Base-by-base conservation (phyloP, 2,888 invertebrate genomes). In the Diogma glabrata region DNA sequence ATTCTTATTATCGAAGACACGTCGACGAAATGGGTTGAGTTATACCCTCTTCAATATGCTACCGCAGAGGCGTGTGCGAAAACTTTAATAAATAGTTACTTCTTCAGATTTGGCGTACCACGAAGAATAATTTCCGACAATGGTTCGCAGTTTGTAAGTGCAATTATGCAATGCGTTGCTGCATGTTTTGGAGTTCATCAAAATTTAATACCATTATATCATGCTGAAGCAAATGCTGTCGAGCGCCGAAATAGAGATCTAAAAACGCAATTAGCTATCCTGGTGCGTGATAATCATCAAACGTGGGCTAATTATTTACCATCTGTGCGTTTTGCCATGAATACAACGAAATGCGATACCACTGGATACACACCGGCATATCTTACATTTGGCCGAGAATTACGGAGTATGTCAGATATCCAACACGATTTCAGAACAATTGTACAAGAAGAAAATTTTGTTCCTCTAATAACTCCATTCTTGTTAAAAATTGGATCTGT, bases 281-380 rank as follows among this genome's bases (percentile, higher is more conserved):
- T 61, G 3, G 59, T 61, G 0, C 56, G 57, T 1, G 55, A 59
- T 4, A 30, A 63, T 8, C 66, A 66, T 49, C 14, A 38, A 1
- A 26, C n/a, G 2, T 69, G 65, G 65, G 26, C 55, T 3, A 57
- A 60, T 1, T 55, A 61, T 3, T 50, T 70, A 2, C 58, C 65
- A 1, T 50, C 57, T 2, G 63, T 68, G 1, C 53, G 67, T 0
- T 70, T 68, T 50, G 64, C 66, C 0, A 64, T 68, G 60, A 70
- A 69, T 40, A 61, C 64, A 0, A 58, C 60, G 1, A 40, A 23
- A 7, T 60, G 61, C 36, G 55, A 58, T 36, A 54, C 56, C 8
- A 67, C 66, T 3, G 60, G 61, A 2, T 67, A 2, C n/a, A n/a
- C n/a, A n/a, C n/a, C n/a, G n/a, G n/a, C n/a, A n/a, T n/a, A n/a